A percentile compares a stretch with the other conserved stretches of the same genome.
phyloP scores from a whole-genome alignment of 2,797 vertebrate species.

The Pterois miles region DNA sequence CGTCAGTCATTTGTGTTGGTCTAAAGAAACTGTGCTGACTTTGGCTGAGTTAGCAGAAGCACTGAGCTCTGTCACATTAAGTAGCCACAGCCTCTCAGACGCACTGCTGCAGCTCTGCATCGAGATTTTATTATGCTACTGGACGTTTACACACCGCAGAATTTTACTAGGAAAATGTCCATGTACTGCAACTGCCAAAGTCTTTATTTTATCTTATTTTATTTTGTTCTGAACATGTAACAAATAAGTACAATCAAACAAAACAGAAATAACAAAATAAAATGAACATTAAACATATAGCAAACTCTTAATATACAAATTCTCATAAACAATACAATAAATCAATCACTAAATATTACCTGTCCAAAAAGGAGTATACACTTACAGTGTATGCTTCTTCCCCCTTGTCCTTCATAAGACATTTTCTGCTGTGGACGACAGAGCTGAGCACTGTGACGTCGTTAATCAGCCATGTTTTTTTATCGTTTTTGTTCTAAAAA shows the following conservation, averaged over 20 bases:
- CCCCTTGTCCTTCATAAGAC: too few relatives aligned
- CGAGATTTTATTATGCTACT: background rate
- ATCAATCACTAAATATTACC: background rate
- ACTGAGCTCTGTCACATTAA: background rate
- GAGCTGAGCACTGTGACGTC: background rate
- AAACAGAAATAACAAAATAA: background rate
- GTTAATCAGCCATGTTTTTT: background rate
- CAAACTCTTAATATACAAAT: background rate
- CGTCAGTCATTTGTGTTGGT: background rate
- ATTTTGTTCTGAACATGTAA: background rate
- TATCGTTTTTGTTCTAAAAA: accelerated
- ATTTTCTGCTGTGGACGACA: background rate
- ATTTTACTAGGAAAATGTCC: background rate
- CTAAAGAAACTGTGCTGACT: background rate
- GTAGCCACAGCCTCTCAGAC: background rate
- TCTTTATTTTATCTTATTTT: too few relatives aligned
- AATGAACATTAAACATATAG: background rate
- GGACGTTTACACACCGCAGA: background rate
- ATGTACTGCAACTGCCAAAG: background rate
- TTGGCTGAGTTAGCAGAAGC: background rate
- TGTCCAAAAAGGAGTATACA: background rate
- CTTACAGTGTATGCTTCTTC: too few relatives aligned
- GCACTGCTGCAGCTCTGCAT: background rate
- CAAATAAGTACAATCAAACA: background rate
- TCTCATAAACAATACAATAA: background rate